Base-by-base conservation (phyloP, 2,113 vertebrate species). In the Clarias magur region DNA sequence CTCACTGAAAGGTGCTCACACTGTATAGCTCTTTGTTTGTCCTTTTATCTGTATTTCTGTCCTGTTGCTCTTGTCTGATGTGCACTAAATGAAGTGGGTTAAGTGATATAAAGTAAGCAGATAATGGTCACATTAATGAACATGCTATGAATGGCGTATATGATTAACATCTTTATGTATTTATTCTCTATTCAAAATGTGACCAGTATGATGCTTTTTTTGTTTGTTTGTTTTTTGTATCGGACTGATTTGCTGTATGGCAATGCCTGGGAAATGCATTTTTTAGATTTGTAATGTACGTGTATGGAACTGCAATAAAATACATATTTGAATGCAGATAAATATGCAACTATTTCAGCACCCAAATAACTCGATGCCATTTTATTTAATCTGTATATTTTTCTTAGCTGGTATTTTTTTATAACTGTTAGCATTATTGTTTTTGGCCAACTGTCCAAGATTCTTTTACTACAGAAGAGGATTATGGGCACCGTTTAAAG, bases 241-340 rank as follows among this genome's bases (percentile, higher is more conserved):
- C 30, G 42, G 27, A 23, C 60, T 25, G 23, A 59, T 73, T 68
- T 27, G 21, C 4, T 11, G 21, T 15, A 27, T 57, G 10, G 4
- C 54, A 11, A 2, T 34, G 1, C 42, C 16, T 57, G 12, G n/a
- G 23, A 80, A 80, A 21, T 59, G 19, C 4, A 23, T 76, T 70
- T 56, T 63, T 76, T 48, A 84, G 25, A 27, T 57, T 85, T 86
- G 42, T 86, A 10, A 53, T 78, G 10, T 78, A 12, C 38, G 3
- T 65, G 4, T 79, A 23, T 27, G 59, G 19, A 80, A 70, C 34
- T 81, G 54, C 65, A 86, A 81, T 86, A 86, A 86, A 86, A 81
- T n/a, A 1, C 23, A 27, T 75, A 21, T 25, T 83, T 53, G 1
- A 27, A 30, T 48, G 38, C 62, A 53, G 16, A 1, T 54, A 12